Base-by-base conservation (phyloP, 2,797 vertebrate species). In the Sebastes dallii region DNA sequence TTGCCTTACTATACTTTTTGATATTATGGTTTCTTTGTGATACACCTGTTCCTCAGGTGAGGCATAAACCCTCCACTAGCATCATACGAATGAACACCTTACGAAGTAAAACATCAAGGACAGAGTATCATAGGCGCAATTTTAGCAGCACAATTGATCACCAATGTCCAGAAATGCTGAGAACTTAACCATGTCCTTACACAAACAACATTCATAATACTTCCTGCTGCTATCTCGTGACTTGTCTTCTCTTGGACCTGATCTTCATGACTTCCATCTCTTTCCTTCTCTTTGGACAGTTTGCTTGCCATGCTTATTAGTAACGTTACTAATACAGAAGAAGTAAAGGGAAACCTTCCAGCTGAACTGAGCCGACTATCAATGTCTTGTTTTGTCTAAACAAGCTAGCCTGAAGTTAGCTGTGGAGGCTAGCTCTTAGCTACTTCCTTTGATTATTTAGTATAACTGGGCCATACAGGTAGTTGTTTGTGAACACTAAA, bases 361-460 rank as follows among this genome's bases (percentile, higher is more conserved):
- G 20, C 3, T 54, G 13, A 61, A 50, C 8, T 54, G 18, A 58
- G 22, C 3, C 29, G 5, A 71, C 60, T 3, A 54, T 10, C 2
- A 12, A 1, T 68, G 11, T 59, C n/a, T 83, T 83, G 20, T 87
- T 88, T 81, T 80, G 34, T 6, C 68, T 64, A 81, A 81, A 78
- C 7, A 10, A 77, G 83, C 78, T 86, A 88, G 78, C 75, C 69
- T 6, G 9, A 56, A 68, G 62, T 88, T 90, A 91, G 90, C 92
- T 74, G 14, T 25, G 5, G 13, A 39, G 2, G 36, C 36, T 39
- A 39, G 36, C 36, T 39, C 13, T 39, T 14, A 39, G 36, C 36
- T 39, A 39, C 83, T 91, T 91, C 87, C 89, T 89, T 88, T 66
- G 12, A 66, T 66, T 64, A 60, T 71, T 29, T 77, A 32, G 59